Base-by-base conservation (phyloP, 1,140 invertebrate genomes). In the Diachasma alloeum region DNA sequence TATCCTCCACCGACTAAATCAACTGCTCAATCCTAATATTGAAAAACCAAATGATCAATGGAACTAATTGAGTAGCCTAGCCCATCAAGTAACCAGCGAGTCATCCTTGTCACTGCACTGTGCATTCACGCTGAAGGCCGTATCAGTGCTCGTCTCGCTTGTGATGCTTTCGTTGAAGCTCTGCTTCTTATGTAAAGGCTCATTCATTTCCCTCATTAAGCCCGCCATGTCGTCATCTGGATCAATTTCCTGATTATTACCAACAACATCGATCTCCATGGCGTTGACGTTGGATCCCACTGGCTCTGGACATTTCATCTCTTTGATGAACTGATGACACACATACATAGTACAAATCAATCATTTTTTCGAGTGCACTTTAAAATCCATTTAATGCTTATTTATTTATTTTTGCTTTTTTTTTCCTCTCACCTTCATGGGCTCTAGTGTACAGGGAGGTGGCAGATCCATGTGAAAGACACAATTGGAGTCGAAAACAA, bases 401-500 rank as follows among this genome's bases (percentile, higher is more conserved):
- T n/a, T n/a, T n/a, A n/a, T n/a, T n/a, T n/a, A n/a, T n/a, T n/a
- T n/a, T n/a, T n/a, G n/a, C n/a, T n/a, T n/a, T n/a, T n/a, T n/a
- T 70, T 72, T 75, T 4, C 44, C n/a, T 46, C 2, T 37, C 79
- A 89, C 88, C 74, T 84, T 86, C 83, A 87, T 86, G 10, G 88
- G 81, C 73, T 89, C 85, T 26, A 90, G 74, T 83, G 89, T 89
- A 17, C 83, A 80, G 67, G 83, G 82, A 10, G 86, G 81, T 26
- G 93, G 93, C 72, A 94, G 89, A 72, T 92, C 91, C 82, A 92
- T 91, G 81, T 95, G 94, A 78, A 94, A 92, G 13, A 92, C 90
- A 84, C 94, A 96, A 46, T 92, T 91, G 15, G 91, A 88, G 81
- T 93, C 92, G 78, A 94, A 93, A 75, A 94, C 92, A 31, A 91